These are phyloP conservation scores for Carassius carassius DNA, from an alignment of 2,113 vertebrate genomes.

Conservation along the genomic window DNA sequence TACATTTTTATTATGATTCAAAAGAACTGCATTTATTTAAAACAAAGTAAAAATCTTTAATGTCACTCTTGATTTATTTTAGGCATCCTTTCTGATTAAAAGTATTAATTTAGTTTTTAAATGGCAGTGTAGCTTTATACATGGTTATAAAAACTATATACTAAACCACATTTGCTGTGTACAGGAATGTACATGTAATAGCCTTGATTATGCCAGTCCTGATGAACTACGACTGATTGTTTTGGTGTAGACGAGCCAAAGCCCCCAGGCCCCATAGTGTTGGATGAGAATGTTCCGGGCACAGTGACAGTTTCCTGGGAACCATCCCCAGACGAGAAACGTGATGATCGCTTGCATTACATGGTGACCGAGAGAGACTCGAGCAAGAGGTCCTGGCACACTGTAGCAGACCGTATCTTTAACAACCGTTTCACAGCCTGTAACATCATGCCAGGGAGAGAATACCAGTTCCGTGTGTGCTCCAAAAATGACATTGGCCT, in stretches of 20 bases:
- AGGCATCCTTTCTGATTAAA: not conserved
- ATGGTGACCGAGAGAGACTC: slow-evolving; percentile 82
- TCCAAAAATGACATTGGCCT: slow-evolving; percentile 86
- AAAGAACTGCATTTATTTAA: not conserved
- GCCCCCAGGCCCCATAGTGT: slow-evolving; percentile 79
- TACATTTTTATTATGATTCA: not conserved
- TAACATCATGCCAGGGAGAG: slow-evolving; percentile 81
- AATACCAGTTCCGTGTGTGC: slow-evolving; percentile 88
- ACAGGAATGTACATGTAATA: not conserved
- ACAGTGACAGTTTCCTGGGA: slow-evolving; percentile 88
- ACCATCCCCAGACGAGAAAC: slow-evolving; percentile 83
- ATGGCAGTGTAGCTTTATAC: not conserved
- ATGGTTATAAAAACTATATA: not conserved
- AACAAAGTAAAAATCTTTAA: not conserved
- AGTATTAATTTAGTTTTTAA: not conserved
- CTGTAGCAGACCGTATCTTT: slow-evolving; percentile 81
- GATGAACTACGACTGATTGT: slow-evolving; percentile 12
- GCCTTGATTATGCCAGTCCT: not conserved
- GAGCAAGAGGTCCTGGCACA: slow-evolving; percentile 74
- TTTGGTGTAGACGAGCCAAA: slow-evolving; percentile 79
- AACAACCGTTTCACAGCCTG: slow-evolving; percentile 87
- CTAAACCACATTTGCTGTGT: not conserved
- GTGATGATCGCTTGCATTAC: slow-evolving; percentile 80
- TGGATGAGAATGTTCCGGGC: slow-evolving; percentile 83
- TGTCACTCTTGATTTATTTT: not conserved